phyloP scores from a whole-genome alignment of 2,797 vertebrate genomes.

The Cuculus canorus region DNA sequence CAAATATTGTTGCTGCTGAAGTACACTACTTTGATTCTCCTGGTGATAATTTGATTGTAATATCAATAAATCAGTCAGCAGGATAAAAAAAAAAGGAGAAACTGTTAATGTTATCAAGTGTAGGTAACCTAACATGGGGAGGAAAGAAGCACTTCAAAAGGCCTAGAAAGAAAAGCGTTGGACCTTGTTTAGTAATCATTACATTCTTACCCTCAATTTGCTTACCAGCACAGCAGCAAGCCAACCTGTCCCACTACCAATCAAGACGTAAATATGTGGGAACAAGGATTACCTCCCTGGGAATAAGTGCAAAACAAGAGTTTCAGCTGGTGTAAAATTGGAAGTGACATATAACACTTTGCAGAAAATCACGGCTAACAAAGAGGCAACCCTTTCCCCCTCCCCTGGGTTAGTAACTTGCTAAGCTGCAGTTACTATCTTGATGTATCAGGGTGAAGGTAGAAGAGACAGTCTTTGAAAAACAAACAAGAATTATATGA shows the following conservation, averaged over 20 bases:
- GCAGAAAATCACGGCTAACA: not conserved
- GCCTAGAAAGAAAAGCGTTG: not conserved
- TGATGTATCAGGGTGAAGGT: not conserved
- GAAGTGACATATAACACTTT: not conserved
- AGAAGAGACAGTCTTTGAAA: not conserved
- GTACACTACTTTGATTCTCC: not conserved
- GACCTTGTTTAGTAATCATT: not conserved
- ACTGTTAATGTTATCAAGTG: not conserved
- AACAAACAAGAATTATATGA: not conserved
- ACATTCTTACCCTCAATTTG: not conserved
- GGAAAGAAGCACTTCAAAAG: not conserved
- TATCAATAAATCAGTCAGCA: conserved; percentile 3
- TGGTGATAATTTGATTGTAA: not conserved
- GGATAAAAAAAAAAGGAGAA: not conserved
- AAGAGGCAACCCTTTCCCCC: not conserved
- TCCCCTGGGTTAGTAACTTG: not conserved
- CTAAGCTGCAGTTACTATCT: not conserved
- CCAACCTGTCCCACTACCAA: not conserved
- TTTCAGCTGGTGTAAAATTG: not conserved
- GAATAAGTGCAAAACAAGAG: not conserved
- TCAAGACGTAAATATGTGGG: not conserved
- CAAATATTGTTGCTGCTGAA: not conserved
- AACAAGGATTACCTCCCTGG: not conserved
- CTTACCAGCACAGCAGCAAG: not conserved
- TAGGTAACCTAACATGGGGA: not conserved